phyloP scores from a whole-genome alignment of 2,113 vertebrate species.

The Dipodomys spectabilis region DNA sequence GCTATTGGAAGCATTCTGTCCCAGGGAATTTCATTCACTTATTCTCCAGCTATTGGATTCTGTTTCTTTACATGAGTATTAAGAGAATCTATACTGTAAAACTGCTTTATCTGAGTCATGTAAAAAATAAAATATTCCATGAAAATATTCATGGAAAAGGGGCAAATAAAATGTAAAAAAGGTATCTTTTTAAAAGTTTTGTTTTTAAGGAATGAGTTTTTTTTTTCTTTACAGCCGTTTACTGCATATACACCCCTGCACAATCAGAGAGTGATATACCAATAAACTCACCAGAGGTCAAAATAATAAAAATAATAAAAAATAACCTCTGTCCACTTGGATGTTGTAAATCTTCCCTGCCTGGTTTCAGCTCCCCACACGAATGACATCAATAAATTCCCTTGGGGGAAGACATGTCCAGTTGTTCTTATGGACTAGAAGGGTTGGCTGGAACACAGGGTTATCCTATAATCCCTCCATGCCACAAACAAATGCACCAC shows the following conservation, averaged over 20 bases:
- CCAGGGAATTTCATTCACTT: constrained; percentile 47
- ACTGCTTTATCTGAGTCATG: neutral
- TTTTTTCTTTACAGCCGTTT: neutral
- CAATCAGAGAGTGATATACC: neutral
- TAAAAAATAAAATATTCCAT: constrained; percentile 18
- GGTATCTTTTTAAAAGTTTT: neutral
- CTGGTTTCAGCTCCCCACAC: neutral
- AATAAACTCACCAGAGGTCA: neutral
- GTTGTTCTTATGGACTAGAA: neutral
- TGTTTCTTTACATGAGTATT: neutral
- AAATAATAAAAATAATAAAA: too few species aligned
- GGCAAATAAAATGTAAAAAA: neutral
- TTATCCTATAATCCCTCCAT: neutral
- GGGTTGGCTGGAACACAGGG: accelerated
- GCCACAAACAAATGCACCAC: neutral
- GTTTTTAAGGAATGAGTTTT: neutral
- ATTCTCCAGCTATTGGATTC: neutral
- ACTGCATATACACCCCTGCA: neutral
- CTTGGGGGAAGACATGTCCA: neutral
- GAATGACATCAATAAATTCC: neutral
- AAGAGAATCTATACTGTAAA: neutral
- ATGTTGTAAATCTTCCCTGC: neutral
- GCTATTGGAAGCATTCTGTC: neutral
- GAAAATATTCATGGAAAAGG: neutral
- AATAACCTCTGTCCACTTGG: neutral